Base-by-base conservation (phyloP, 2,888 invertebrate genomes). In the Neoaliturus tenellus region DNA sequence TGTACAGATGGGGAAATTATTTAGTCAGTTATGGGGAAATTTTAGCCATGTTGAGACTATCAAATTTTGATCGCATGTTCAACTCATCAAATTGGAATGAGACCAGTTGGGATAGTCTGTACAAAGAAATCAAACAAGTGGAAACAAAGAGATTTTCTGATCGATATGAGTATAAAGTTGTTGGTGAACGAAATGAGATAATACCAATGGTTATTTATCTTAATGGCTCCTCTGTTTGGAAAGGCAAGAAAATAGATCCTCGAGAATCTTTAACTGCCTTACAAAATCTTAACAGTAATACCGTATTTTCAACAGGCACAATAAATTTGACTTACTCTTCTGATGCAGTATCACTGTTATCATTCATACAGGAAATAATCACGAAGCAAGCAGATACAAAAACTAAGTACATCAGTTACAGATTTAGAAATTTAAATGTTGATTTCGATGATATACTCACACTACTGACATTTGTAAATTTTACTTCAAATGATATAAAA, bases 201-300 rank as follows among this genome's bases (percentile, higher is more conserved):
- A 67, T 1, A 33, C 3, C 4, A 28, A 67, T 67, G 31, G 31
- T 67, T n/a, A 17, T 67, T 31, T 67, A 67, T 33, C 17, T 20
- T 33, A 67, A 67, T n/a, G 67, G 67, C 10, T 31, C 67, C 31
- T 67, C 67, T 4, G 31, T 28, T 67, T 67, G 33, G 31, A 67
- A 67, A 17, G n/a, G 14, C 17, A 28, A 28, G 2, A 33, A 28
- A 28, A 2, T 67, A 17, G n/a, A 67, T 33, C n/a, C 31, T 17
- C n/a, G n/a, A n/a, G 67, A 67, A 33, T 31, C 67, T 3, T 17
- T 67, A 33, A 33, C 5, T 4, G 23, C 14, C n/a, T 6, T 67
- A 1, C 31, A 33, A 31, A 31, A 31, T 6, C 14, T 67, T 31
- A 67, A 31, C 14, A 33, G 31, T 5, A 28, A 33, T 5, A 67